Base-by-base conservation (phyloP, 2,888 invertebrate genomes). In the Didymodactylos carnosus region DNA sequence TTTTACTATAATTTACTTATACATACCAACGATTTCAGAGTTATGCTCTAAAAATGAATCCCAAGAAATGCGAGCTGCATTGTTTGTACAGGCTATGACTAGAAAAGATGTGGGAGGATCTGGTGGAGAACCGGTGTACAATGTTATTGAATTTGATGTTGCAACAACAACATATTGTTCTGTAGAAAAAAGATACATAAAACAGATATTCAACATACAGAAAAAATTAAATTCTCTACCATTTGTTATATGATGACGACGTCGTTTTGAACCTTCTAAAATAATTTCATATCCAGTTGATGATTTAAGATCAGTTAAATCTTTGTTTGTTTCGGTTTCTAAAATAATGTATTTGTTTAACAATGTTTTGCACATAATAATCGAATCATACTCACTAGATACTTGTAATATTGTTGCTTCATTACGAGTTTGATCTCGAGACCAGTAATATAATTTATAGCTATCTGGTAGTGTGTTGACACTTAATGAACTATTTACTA, bases 71-170 rank as follows among this genome's bases (percentile, higher is more conserved):
- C 80, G 80, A 62, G 83, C 78, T 70, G 81, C 79, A 73, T 80
- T 79, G 76, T 82, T 82, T 46, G 83, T 82, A 46, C 82, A 81
- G 8, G 82, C 78, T 7, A 79, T 75, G 3, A 83, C 78, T 10
- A 81, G 80, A 7, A 83, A 78, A 76, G 82, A 82, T 39, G 79
- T 78, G 1, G 83, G 81, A 6, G 80, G 79, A 41, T 80, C 79
- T 16, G 83, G 83, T 16, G 82, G 83, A 13, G 80, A 77, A 35
- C 82, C 81, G 7, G 83, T 83, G 74, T 77, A 78, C 71, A 83
- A 73, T 1, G 78, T 77, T 75, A 83, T 75, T 70, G 79, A 78
- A 35, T 82, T 80, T 1, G 82, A 82, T 75, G 80, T 79, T 40
- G 80, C 80, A 1, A 81, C 81, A 77, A 82, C 77, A 39, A 83